Percentiles rank a stretch among this genome's conserved stretches.
phyloP scores from a whole-genome alignment of 2,797 vertebrate genomes.

The Forpus xanthops region DNA sequence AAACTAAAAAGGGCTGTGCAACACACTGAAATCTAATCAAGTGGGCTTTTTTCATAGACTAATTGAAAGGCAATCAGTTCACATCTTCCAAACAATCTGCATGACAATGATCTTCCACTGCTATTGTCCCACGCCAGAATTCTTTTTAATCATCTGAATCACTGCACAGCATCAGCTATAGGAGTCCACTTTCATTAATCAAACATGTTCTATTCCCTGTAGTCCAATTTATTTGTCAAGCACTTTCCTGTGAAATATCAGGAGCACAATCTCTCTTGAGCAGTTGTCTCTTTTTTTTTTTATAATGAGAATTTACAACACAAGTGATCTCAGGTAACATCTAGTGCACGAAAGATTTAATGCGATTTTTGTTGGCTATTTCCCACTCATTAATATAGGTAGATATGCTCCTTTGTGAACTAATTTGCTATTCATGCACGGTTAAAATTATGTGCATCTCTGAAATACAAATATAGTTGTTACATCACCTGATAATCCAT shows the following conservation, averaged over 20 bases:
- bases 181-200: slow-evolving; percentile 17
- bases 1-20: neutral
- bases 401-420: neutral
- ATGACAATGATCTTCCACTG: neutral
- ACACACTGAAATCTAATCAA: slow-evolving; percentile 34
- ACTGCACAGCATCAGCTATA: neutral
- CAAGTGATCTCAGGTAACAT: neutral
- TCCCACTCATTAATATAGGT: neutral
- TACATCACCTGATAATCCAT: neutral
- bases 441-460: neutral
- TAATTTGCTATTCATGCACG: neutral
- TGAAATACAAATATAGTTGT: neutral
- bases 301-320: neutral
- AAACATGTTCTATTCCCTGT: neutral
- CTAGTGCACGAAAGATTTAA: neutral
- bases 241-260: neutral
- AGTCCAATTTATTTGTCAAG: slow-evolving; percentile 12
- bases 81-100: neutral
- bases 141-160: neutral
- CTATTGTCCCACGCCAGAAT: neutral
- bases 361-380: neutral
- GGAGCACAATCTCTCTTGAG: neutral
- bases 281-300: neutral
- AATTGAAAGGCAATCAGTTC: neutral
- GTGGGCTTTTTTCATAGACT: neutral